Percentiles rank a stretch among this genome's conserved stretches.
Conservation (phyloP, 2,797 vertebrate species). For the Pipistrellus kuhlii region DNA sequence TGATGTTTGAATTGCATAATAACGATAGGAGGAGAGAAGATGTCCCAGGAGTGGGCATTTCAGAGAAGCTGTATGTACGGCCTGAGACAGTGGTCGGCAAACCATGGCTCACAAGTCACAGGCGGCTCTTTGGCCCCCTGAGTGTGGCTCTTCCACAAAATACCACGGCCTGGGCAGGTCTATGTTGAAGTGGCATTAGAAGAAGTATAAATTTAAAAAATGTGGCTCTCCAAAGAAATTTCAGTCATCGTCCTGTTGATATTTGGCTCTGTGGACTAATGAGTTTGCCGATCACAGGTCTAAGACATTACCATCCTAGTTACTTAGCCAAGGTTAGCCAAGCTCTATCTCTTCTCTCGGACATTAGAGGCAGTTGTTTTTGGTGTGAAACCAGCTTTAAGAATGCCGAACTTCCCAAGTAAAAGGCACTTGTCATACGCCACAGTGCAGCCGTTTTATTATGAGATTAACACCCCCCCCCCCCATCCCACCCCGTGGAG, state of each 20-base stretch:
- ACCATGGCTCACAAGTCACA: no score
- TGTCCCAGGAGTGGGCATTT: background rate
- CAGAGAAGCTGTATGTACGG: background rate
- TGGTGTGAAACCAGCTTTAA: constrained; percentile 63
- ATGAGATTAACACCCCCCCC: constrained; percentile 14
- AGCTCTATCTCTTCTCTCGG: constrained; percentile 48
- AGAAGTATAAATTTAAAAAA: no score
- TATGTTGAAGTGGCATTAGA: no score
- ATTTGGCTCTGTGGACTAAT: no score
- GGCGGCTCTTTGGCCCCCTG: no score
- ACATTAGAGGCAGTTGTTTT: constrained; percentile 40
- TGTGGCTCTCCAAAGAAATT: no score
- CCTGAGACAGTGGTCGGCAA: constrained; percentile 24
- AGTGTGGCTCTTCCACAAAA: no score
- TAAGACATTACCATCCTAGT: constrained; percentile 62
- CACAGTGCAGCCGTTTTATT: constrained; percentile 59
- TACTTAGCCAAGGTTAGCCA: constrained; percentile 66
- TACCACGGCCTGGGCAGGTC: no score
- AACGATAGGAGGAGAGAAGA: background rate
- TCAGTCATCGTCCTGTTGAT: no score
- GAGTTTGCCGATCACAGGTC: no score
- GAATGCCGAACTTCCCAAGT: constrained; percentile 64
- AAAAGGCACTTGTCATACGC: constrained; percentile 24
- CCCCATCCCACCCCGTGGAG: background rate
- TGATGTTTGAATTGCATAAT: background rate